A percentile compares a stretch with the other conserved stretches of the same genome.
Evolutionary conservation across 2,113 vertebrate species (phyloP).

Genomic region (Propithecus coquereli): DNA sequence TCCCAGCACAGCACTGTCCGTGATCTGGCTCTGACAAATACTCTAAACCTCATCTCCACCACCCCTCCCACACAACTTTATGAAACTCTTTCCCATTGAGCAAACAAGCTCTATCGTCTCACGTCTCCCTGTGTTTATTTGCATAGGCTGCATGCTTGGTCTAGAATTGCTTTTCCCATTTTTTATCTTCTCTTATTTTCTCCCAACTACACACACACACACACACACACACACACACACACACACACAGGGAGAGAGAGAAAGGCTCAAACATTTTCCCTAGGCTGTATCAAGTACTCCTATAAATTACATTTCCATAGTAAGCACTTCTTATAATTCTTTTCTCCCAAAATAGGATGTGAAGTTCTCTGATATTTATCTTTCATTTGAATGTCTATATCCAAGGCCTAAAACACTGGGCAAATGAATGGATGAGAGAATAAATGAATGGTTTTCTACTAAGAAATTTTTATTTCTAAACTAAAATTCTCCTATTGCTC

Average conservation of each 20-base stretch:
- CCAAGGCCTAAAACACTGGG: not conserved
- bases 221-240: no score
- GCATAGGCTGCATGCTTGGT: not conserved
- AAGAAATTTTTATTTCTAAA: not conserved
- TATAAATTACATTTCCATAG: not conserved
- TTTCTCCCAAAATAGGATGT: not conserved
- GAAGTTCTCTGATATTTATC: not conserved
- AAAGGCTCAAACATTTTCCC: not conserved
- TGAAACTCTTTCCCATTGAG: not conserved
- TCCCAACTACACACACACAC: not conserved
- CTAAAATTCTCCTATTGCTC: not conserved
- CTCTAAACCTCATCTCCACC: not conserved
- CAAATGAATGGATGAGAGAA: not conserved
- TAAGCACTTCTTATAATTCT: not conserved
- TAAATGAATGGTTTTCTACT: not conserved
- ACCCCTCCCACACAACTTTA: not conserved
- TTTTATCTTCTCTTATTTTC: not conserved
- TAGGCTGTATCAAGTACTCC: not conserved
- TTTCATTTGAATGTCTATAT: slow-evolving; percentile 14
- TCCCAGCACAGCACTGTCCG: not conserved
- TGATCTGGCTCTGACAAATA: not conserved
- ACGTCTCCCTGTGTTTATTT: not conserved
- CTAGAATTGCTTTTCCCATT: not conserved
- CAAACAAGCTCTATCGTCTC: not conserved
- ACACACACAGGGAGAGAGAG: not conserved